A percentile compares a stretch with the other conserved stretches of the same genome.
phyloP scores from a whole-genome alignment of 2,888 invertebrate genomes.

The Bombyx huttoni region DNA sequence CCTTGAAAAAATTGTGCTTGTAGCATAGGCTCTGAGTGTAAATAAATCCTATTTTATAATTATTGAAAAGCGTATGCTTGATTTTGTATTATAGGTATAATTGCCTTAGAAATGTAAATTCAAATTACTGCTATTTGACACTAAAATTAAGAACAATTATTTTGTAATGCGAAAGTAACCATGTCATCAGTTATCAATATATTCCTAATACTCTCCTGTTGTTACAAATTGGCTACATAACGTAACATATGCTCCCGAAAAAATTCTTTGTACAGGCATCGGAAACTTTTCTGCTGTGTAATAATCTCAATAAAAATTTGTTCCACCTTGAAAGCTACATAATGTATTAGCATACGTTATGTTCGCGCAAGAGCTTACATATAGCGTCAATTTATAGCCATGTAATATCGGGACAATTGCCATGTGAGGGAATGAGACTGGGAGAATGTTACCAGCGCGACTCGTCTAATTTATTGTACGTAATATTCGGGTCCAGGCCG shows the following conservation, averaged over 20 bases:
- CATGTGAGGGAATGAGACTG: constrained; percentile 41
- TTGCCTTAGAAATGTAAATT: no score
- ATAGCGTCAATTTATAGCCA: constrained; percentile 40
- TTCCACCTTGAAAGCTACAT: constrained; percentile 24
- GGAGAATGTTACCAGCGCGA: constrained; percentile 36
- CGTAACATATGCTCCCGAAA: constrained; percentile 10
- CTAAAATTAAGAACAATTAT: no score
- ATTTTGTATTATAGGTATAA: no score
- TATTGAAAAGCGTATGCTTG: no score
- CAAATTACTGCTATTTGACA: no score
- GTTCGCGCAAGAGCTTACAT: constrained; percentile 15
- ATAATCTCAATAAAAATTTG: constrained; percentile 35
- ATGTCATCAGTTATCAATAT: constrained; percentile 7
- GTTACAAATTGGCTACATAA: constrained; percentile 10
- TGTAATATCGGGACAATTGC: constrained; percentile 61
- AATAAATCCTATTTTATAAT: no score
- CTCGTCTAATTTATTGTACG: constrained; percentile 51
- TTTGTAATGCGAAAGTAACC: neutral
- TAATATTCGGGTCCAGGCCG: constrained; percentile 43
- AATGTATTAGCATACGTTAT: constrained; percentile 37
- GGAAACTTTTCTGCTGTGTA: constrained; percentile 14
- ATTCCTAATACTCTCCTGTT: constrained; percentile 12
- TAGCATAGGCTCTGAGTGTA: no score
- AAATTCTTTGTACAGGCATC: constrained; percentile 12
- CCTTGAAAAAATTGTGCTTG: no score